Percentiles rank a stretch among this genome's conserved stretches.
phyloP scores from a whole-genome alignment of 1,140 invertebrate species.

The Vanessa tameamea region DNA sequence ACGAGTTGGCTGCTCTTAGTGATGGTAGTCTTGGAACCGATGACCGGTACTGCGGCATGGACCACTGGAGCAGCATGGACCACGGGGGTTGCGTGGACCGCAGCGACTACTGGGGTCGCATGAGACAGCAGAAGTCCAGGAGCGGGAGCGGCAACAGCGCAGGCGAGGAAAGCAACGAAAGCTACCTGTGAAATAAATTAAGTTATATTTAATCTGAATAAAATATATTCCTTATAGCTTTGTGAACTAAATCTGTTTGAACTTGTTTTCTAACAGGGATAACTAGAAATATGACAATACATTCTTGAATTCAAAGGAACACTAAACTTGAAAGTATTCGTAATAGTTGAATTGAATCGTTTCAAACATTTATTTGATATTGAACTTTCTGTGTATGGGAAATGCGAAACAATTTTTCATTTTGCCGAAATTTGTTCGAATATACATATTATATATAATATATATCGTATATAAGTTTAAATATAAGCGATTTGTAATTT shows the following conservation, averaged over 20 bases:
- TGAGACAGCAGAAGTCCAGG: slow-evolving; percentile 72
- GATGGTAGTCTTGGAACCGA: slow-evolving; percentile 63
- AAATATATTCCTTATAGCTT: too few species aligned
- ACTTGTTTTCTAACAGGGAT: not conserved
- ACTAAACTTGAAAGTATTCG: too few species aligned
- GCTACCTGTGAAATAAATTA: slow-evolving; percentile 61
- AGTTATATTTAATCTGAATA: not conserved
- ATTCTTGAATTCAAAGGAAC: not conserved
- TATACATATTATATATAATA: too few species aligned
- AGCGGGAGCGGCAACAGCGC: slow-evolving; percentile 78
- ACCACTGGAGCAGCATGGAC: slow-evolving; percentile 67
- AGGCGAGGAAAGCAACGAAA: slow-evolving; percentile 80
- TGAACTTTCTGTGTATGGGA: too few species aligned
- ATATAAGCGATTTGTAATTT: too few species aligned
- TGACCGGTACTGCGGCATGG: slow-evolving; percentile 63
- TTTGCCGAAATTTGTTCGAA: too few species aligned
- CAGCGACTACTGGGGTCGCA: slow-evolving; percentile 51
- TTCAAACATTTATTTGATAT: too few species aligned
- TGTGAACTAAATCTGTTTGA: too few species aligned
- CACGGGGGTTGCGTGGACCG: slow-evolving; percentile 65
- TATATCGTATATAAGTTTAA: too few species aligned
- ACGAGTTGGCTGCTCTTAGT: slow-evolving; percentile 65
- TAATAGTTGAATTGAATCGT: too few species aligned
- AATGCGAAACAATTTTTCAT: too few species aligned
- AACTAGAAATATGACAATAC: not conserved